Percentiles rank a stretch among this genome's conserved stretches.
phyloP scores from a whole-genome alignment of 2,113 vertebrate species.

The Alethe castanea region DNA sequence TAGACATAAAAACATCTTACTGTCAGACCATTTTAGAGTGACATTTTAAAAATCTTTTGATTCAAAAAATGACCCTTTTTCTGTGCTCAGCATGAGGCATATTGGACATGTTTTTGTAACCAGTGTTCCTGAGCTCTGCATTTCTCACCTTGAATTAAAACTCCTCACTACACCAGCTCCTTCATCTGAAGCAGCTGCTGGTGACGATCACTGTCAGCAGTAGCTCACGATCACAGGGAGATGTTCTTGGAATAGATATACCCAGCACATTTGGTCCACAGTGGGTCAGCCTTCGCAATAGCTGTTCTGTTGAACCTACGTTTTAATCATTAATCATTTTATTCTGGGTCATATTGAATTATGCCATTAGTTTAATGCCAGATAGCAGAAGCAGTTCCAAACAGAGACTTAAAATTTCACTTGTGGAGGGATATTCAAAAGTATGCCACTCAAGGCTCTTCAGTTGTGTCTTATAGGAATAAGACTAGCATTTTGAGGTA shows the following conservation, averaged over 20 bases:
- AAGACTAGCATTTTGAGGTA: background rate
- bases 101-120: background rate
- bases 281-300: background rate
- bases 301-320: background rate
- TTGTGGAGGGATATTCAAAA: background rate
- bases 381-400: background rate
- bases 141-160: conserved; percentile 3
- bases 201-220: background rate
- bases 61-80: background rate
- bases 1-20: background rate
- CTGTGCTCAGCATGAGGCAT: background rate
- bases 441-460: background rate
- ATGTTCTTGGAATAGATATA: background rate
- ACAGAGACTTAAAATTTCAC: background rate
- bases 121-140: background rate
- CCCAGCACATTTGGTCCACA: background rate
- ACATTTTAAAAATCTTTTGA: background rate
- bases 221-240: background rate
- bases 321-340: background rate
- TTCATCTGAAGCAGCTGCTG: background rate
- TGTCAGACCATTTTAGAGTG: background rate
- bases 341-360: background rate
- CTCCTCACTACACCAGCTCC: background rate
- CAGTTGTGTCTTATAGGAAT: background rate
- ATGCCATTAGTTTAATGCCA: background rate